Evolutionary conservation across 2,797 vertebrate genomes (phyloP).

Genomic region (Selene dorsalis): DNA sequence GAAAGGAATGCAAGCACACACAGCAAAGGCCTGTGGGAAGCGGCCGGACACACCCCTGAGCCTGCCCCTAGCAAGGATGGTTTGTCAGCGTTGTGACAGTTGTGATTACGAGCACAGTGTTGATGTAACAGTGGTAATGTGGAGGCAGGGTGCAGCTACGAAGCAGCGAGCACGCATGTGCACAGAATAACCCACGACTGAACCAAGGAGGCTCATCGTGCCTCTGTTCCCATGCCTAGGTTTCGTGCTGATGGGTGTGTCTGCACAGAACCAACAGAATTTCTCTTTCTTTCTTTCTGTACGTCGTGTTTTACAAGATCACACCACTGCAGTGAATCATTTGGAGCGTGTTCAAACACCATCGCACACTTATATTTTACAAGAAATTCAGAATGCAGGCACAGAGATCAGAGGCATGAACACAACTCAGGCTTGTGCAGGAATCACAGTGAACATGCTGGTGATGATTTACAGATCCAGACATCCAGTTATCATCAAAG

Average conservation of each 20-base stretch:
- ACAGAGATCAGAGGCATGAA: not conserved
- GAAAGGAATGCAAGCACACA: slow-evolving; percentile 51
- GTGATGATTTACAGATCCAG: not conserved
- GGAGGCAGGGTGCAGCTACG: slow-evolving; percentile 38
- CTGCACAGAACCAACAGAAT: slow-evolving; percentile 6
- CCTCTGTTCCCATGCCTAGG: slow-evolving; percentile 25
- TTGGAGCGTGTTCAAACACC: not conserved
- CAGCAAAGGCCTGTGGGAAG: slow-evolving; percentile 53
- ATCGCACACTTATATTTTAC: not conserved
- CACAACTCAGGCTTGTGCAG: not conserved
- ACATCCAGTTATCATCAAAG: not conserved
- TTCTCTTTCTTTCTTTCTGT: not conserved
- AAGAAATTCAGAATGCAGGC: no score
- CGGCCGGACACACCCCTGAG: slow-evolving; percentile 54
- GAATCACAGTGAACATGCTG: not conserved
- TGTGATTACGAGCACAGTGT: slow-evolving; percentile 41
- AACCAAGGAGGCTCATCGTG: not conserved
- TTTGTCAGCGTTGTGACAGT: slow-evolving; percentile 19
- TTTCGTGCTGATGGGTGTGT: slow-evolving; percentile 37
- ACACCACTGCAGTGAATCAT: not conserved
- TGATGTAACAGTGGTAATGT: slow-evolving; percentile 34
- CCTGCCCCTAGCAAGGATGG: slow-evolving; percentile 11
- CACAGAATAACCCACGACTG: not conserved
- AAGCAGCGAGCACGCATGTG: fast-evolving
- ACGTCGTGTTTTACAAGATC: not conserved